These are phyloP conservation scores for Emydura subglobosa DNA, from an alignment of 2,113 vertebrate species.

Conservation along the genomic window DNA sequence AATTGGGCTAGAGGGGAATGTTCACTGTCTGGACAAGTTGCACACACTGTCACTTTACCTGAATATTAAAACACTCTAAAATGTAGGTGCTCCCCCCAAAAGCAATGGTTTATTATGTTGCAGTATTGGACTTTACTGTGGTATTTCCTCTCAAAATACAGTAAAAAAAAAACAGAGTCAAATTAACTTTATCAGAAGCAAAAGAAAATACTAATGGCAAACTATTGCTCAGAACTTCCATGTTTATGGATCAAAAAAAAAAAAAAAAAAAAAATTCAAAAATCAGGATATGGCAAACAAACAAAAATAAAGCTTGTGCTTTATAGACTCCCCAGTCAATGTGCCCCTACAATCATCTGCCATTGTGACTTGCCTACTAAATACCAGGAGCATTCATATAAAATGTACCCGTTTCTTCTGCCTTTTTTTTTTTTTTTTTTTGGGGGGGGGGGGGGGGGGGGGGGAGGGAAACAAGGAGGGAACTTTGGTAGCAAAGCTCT, in stretches of 20 bases:
- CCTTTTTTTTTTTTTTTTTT: too few species aligned
- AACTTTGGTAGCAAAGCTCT: neutral
- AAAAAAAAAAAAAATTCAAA: neutral
- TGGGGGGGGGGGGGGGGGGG: too few species aligned
- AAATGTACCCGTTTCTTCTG: neutral
- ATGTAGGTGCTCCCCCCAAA: neutral
- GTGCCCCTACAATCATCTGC: neutral
- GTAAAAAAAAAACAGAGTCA: neutral
- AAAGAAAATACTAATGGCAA: neutral
- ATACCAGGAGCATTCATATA: neutral
- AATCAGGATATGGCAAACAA: neutral
- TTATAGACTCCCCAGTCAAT: neutral
- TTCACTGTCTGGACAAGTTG: neutral
- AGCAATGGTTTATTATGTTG: neutral
- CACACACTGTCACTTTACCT: neutral
- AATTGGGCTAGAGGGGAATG: neutral
- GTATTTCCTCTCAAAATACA: neutral
- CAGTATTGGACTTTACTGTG: neutral
- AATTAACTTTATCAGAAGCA: neutral
- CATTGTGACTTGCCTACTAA: neutral
- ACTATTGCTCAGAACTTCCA: neutral
- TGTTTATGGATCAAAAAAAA: neutral
- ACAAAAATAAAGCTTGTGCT: neutral
- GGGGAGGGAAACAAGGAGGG: too few species aligned
- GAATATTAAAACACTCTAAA: neutral